phyloP scores from a whole-genome alignment of 2,888 invertebrate genomes.

The Chloromyia formosa region DNA sequence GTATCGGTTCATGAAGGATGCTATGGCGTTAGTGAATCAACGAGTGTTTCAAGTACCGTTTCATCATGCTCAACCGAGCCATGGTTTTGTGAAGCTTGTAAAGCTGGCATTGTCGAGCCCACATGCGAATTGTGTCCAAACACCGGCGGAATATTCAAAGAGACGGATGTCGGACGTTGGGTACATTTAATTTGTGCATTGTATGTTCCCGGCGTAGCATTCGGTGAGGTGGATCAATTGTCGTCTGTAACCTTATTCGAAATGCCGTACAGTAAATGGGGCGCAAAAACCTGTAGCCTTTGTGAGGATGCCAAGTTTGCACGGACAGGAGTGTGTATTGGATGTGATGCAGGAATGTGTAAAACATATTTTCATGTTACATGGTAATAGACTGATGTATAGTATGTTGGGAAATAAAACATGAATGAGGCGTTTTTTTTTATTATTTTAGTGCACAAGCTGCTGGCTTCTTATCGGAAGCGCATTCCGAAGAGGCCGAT shows the following conservation, averaged over 20 bases:
- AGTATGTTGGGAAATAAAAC: constrained; percentile 37
- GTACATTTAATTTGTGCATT: constrained; percentile 97
- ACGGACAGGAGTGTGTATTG: constrained; percentile 93
- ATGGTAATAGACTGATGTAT: too few species aligned
- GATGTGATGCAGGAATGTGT: constrained; percentile 99
- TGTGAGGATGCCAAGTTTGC: constrained; percentile 89
- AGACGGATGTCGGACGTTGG: constrained; percentile 98
- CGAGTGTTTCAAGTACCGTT: constrained; percentile 90
- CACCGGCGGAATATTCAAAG: constrained; percentile 90
- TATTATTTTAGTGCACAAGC: constrained; percentile 80
- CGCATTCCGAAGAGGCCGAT: constrained; percentile 87
- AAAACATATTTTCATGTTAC: constrained; percentile 97
- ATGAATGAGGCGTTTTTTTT: background rate
- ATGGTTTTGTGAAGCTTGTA: constrained; percentile 99
- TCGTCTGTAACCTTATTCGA: constrained; percentile 94
- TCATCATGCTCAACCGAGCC: constrained; percentile 96
- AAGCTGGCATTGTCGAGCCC: constrained; percentile 87
- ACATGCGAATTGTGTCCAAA: constrained; percentile 96
- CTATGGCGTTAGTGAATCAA: constrained; percentile 92
- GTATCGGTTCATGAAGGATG: constrained; percentile 97
- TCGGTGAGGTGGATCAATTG: constrained; percentile 92
- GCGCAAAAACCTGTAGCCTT: constrained; percentile 88
- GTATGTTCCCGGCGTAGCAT: constrained; percentile 96
- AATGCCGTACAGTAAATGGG: constrained; percentile 98
- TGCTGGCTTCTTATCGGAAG: constrained; percentile 91